phyloP scores from a whole-genome alignment of 1,140 invertebrate genomes.

The Drosophila yakuba region DNA sequence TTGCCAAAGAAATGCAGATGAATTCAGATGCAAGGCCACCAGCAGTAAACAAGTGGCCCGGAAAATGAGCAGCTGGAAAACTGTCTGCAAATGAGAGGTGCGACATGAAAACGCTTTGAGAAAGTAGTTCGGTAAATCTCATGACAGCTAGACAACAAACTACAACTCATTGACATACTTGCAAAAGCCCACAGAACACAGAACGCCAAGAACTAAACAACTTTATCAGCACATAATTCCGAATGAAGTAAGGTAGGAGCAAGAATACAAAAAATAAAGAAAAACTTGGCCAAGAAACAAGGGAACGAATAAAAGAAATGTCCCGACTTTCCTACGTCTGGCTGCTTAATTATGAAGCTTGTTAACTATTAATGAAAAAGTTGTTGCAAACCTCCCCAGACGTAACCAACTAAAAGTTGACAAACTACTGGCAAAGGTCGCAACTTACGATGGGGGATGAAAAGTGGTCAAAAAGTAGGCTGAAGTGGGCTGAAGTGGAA shows the following conservation, averaged over 20 bases:
- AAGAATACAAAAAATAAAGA: constrained; percentile 1
- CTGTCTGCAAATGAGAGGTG: constrained; percentile 71
- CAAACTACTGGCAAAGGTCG: constrained; percentile 34
- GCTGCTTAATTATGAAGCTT: constrained; percentile 78
- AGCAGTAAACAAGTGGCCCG: constrained; percentile 50
- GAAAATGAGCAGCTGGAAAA: constrained; percentile 70
- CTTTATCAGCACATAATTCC: constrained; percentile 62
- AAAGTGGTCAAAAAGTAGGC: neutral
- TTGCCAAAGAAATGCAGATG: constrained; percentile 5
- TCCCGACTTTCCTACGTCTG: constrained; percentile 48
- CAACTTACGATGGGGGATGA: constrained; percentile 17
- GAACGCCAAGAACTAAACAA: constrained; percentile 43
- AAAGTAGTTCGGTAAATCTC: constrained; percentile 56
- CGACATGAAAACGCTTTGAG: constrained; percentile 42
- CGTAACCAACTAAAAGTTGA: constrained; percentile 61
- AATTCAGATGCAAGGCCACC: constrained; percentile 25
- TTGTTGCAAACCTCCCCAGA: constrained; percentile 68
- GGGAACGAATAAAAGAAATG: constrained; percentile 12
- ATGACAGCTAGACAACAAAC: constrained; percentile 64
- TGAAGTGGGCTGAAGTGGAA: neutral
- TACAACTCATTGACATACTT: constrained; percentile 66
- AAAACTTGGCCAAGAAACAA: constrained; percentile 25
- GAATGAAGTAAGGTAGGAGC: neutral
- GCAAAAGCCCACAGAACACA: neutral
- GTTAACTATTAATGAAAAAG: constrained; percentile 84